phyloP scores from a whole-genome alignment of 2,888 invertebrate genomes.

The Sphaerophoria taeniata region DNA sequence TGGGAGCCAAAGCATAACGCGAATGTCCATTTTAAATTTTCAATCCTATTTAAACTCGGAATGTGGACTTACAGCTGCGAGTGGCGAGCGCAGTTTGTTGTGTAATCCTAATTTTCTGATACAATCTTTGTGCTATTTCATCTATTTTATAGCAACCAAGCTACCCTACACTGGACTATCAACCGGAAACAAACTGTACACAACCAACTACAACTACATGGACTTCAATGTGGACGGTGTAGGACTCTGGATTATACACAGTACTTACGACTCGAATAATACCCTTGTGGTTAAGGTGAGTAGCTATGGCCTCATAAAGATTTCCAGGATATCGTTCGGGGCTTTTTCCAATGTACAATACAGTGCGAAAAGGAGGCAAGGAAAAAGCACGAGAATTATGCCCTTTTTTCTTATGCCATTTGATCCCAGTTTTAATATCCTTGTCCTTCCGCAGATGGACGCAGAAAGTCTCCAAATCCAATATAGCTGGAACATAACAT shows the following conservation, averaged over 20 bases:
- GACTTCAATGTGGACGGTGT: constrained; percentile 98
- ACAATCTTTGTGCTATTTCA: constrained; percentile 29
- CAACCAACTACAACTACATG: constrained; percentile 91
- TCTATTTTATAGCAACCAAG: constrained; percentile 79
- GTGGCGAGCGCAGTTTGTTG: too few relatives aligned
- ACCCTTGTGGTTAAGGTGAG: constrained; percentile 95
- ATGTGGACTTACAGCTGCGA: background rate
- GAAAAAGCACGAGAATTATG: constrained; percentile 40
- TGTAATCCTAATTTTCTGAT: too few relatives aligned
- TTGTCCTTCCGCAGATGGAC: constrained; percentile 83
- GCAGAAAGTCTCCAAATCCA: constrained; percentile 86
- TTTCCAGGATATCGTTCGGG: too few relatives aligned
- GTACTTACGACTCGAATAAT: constrained; percentile 90
- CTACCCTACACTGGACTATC: constrained; percentile 84
- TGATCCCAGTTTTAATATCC: constrained; percentile 20
- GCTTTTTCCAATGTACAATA: background rate
- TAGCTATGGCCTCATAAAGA: too few relatives aligned
- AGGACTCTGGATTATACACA: constrained; percentile 97
- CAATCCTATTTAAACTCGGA: background rate
- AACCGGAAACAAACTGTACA: constrained; percentile 87
- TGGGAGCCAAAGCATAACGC: background rate
- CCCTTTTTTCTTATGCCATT: too few relatives aligned
- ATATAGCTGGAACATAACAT: constrained; percentile 93
- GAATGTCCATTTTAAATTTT: background rate
- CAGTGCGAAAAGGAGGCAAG: constrained; percentile 5